These are phyloP conservation scores for Cybosia mesomella DNA, from an alignment of 2,888 invertebrate genomes.

Conservation along the genomic window DNA sequence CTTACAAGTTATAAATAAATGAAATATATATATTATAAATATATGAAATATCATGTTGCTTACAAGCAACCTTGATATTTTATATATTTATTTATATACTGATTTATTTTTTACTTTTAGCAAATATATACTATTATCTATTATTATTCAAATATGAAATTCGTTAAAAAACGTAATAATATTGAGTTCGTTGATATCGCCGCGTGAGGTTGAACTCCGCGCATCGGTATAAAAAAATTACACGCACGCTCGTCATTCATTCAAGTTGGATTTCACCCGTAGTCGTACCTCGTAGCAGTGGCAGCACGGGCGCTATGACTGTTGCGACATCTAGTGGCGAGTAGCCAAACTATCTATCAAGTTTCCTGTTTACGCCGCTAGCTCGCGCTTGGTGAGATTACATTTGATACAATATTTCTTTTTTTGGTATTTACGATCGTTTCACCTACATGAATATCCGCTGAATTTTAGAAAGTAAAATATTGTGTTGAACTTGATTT, in stretches of 20 bases:
- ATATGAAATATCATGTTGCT: no score
- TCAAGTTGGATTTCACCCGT: slow-evolving; percentile 59
- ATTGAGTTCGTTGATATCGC: slow-evolving; percentile 75
- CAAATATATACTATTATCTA: background rate
- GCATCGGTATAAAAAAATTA: slow-evolving; percentile 71
- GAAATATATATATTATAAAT: no score
- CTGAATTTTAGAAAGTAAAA: background rate
- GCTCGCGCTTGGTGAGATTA: slow-evolving; percentile 33
- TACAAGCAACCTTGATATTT: background rate
- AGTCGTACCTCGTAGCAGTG: slow-evolving; percentile 47
- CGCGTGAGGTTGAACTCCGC: slow-evolving; percentile 72
- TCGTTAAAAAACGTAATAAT: slow-evolving; percentile 53
- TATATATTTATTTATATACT: background rate
- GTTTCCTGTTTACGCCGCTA: slow-evolving; percentile 60
- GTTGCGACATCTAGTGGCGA: slow-evolving; percentile 76
- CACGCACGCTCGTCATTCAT: slow-evolving; percentile 77
- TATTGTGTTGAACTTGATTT: background rate
- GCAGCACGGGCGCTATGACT: slow-evolving; percentile 63
- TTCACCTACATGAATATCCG: background rate
- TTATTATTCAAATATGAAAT: background rate
- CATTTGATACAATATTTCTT: background rate
- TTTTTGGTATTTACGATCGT: background rate
- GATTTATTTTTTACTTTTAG: background rate
- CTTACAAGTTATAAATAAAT: no score
- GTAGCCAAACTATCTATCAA: slow-evolving; percentile 68